Evolutionary conservation across 1,140 invertebrate genomes (phyloP).

Genomic region (Linepithema humile): DNA sequence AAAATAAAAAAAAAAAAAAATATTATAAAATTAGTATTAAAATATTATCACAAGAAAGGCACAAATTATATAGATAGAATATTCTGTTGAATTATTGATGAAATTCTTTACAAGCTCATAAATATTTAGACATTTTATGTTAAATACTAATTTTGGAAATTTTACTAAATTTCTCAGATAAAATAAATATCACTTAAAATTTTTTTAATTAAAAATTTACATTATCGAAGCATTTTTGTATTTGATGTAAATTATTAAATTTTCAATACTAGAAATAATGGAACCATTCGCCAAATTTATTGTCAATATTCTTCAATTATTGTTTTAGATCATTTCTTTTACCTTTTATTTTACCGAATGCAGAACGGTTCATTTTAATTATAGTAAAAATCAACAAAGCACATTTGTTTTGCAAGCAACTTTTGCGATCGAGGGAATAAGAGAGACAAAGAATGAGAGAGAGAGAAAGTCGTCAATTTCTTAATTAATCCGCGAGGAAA

Average conservation of each 20-base stretch:
- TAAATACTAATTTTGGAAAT: background rate
- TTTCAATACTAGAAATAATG: background rate
- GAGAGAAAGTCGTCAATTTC: constrained; percentile 53
- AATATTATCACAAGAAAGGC: no score
- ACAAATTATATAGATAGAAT: background rate
- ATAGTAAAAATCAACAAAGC: background rate
- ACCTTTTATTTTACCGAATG: background rate
- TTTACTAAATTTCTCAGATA: background rate
- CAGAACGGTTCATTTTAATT: constrained; percentile 13
- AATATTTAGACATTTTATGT: background rate
- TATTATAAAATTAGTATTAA: no score
- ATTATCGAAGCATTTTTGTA: background rate
- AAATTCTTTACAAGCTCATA: background rate
- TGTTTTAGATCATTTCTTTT: background rate
- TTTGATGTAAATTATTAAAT: background rate
- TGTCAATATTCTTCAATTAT: background rate
- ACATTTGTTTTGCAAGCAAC: constrained; percentile 11
- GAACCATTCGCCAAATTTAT: background rate
- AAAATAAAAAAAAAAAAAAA: no score
- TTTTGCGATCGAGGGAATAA: background rate
- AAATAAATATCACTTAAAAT: background rate
- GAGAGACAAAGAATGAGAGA: background rate
- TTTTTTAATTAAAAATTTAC: background rate
- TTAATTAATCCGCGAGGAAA: constrained; percentile 53
- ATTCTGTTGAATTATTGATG: no score